These are phyloP conservation scores for Toxotes chatareus DNA, from an alignment of 2,113 vertebrate species.

Conservation along the genomic window DNA sequence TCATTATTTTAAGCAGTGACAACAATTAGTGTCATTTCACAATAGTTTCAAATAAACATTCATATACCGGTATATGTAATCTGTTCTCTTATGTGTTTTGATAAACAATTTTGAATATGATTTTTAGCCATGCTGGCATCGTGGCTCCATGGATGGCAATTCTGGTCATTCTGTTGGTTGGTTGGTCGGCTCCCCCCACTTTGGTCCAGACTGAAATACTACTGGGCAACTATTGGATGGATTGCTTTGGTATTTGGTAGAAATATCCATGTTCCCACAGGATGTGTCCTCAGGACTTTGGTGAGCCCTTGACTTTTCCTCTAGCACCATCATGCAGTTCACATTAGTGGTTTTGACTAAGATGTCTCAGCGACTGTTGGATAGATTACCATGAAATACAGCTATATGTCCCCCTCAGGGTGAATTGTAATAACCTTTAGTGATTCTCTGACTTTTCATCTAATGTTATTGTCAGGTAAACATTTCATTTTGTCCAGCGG, in stretches of 20 bases:
- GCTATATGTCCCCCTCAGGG: background rate
- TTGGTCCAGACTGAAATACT: too few species aligned
- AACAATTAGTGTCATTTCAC: background rate
- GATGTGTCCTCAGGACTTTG: background rate
- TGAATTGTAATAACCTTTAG: background rate
- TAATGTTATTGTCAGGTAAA: background rate
- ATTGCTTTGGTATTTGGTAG: background rate
- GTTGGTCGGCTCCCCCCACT: too few species aligned
- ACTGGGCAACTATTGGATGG: background rate
- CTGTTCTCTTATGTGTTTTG: background rate
- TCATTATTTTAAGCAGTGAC: slow-evolving; percentile 4
- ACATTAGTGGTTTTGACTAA: background rate
- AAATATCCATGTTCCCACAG: background rate
- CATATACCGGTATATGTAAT: background rate
- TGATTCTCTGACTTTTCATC: background rate
- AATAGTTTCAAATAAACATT: background rate
- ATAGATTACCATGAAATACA: background rate
- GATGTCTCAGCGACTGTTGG: background rate
- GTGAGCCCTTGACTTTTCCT: background rate
- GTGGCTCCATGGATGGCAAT: background rate
- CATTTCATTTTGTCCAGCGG: background rate
- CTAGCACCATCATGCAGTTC: background rate
- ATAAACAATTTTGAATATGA: background rate
- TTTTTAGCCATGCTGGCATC: background rate
- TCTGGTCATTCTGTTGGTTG: too few species aligned